phyloP scores from a whole-genome alignment of 2,888 invertebrate species.

The Biston stratarius region DNA sequence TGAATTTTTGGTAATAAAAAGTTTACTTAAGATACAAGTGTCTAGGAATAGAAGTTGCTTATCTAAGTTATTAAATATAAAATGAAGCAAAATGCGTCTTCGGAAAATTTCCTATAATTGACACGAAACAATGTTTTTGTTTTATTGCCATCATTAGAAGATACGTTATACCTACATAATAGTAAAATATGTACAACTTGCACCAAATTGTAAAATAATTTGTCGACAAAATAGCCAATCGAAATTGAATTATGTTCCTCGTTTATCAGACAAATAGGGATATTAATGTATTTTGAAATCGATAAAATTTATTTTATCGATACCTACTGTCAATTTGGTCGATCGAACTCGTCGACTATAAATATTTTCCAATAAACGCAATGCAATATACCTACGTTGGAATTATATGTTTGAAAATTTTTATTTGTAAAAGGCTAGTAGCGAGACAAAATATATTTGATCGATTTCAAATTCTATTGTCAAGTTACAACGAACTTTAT shows the following conservation, averaged over 20 bases:
- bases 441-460: too few species aligned
- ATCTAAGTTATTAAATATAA: constrained; percentile 44
- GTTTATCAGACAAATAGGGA: too few species aligned
- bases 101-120: constrained; percentile 55
- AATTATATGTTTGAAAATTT: too few species aligned
- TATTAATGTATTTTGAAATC: too few species aligned
- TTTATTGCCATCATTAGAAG: constrained; percentile 54
- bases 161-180: constrained; percentile 36
- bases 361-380: too few species aligned
- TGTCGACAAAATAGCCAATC: constrained; percentile 26
- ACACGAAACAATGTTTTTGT: constrained; percentile 51
- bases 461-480: not conserved
- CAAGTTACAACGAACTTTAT: constrained; percentile 2
- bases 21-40: constrained; percentile 15
- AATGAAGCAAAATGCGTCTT: constrained; percentile 46
- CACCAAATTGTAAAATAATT: constrained; percentile 10
- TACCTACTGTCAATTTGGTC: too few species aligned
- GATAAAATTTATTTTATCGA: too few species aligned
- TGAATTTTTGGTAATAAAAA: constrained; percentile 17
- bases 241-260: constrained; percentile 29
- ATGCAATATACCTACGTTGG: too few species aligned
- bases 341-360: too few species aligned
- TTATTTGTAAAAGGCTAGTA: too few species aligned
- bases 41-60: constrained; percentile 33
- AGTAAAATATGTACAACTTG: constrained; percentile 37